phyloP scores from a whole-genome alignment of 2,113 vertebrate species.

The Daphoenositta chrysoptera region DNA sequence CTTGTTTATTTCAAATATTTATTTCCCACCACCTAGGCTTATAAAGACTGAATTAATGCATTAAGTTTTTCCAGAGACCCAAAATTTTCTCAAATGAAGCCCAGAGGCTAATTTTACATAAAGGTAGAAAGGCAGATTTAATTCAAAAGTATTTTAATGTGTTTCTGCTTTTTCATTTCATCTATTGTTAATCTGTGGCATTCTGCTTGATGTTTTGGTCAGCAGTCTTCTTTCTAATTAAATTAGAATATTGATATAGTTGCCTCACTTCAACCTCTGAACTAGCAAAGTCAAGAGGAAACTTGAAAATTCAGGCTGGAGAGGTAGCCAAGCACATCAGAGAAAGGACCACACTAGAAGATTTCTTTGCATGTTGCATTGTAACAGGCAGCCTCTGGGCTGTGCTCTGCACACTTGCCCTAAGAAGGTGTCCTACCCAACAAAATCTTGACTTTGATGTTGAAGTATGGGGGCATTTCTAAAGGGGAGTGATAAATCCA shows the following conservation, averaged over 20 bases:
- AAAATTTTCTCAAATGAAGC: background rate
- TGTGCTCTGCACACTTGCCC: fast-evolving
- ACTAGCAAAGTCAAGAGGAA: background rate
- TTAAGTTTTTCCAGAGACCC: background rate
- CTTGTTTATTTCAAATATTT: background rate
- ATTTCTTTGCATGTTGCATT: background rate
- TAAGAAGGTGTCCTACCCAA: background rate
- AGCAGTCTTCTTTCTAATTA: background rate
- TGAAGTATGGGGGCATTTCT: background rate
- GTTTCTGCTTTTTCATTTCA: background rate
- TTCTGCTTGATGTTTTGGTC: background rate
- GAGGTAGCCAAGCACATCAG: background rate
- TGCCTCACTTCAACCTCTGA: background rate
- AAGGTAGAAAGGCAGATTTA: background rate
- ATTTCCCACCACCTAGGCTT: background rate
- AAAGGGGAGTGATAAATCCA: background rate
- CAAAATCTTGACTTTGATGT: background rate
- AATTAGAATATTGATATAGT: background rate
- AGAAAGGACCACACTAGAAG: background rate
- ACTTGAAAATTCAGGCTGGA: background rate
- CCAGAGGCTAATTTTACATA: background rate
- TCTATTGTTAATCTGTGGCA: background rate
- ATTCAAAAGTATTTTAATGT: background rate
- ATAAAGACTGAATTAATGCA: background rate
- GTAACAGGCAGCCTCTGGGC: background rate